These are phyloP conservation scores for Chamaetylas fuelleborni DNA, from an alignment of 2,113 vertebrate species.

Conservation along the genomic window DNA sequence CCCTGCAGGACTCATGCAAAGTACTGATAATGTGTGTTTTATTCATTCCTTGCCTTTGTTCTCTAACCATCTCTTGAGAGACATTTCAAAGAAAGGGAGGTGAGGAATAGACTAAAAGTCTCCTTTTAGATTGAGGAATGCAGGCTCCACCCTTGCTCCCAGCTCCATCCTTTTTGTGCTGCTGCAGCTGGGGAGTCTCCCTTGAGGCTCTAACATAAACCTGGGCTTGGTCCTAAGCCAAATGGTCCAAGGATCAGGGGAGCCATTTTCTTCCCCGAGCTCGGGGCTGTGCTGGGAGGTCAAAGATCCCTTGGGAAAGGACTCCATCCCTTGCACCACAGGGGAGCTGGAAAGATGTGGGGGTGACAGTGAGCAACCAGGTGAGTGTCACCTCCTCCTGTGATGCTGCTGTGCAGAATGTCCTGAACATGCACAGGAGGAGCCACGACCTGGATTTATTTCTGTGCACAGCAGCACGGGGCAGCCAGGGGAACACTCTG, in stretches of 20 bases:
- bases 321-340: neutral
- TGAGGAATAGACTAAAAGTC: constrained; percentile 61
- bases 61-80: constrained; percentile 63
- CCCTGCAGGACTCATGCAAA: constrained; percentile 53
- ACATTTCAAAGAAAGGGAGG: constrained; percentile 64
- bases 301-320: neutral
- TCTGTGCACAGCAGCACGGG: neutral
- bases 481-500: neutral
- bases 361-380: neutral
- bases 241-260: constrained; percentile 58
- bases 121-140: constrained; percentile 64
- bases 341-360: neutral
- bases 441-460: neutral
- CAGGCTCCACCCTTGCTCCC: constrained; percentile 62
- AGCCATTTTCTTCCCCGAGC: neutral
- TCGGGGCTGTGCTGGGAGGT: neutral
- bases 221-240: constrained; percentile 34
- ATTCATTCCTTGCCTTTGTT: constrained; percentile 56
- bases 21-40: constrained; percentile 50
- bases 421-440: neutral
- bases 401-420: neutral
- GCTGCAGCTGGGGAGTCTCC: constrained; percentile 62
- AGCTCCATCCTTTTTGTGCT: constrained; percentile 61
- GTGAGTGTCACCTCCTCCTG: neutral
- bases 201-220: constrained; percentile 56